Base-by-base conservation (phyloP, 2,888 invertebrate genomes). In the Callyntrura sp. region DNA sequence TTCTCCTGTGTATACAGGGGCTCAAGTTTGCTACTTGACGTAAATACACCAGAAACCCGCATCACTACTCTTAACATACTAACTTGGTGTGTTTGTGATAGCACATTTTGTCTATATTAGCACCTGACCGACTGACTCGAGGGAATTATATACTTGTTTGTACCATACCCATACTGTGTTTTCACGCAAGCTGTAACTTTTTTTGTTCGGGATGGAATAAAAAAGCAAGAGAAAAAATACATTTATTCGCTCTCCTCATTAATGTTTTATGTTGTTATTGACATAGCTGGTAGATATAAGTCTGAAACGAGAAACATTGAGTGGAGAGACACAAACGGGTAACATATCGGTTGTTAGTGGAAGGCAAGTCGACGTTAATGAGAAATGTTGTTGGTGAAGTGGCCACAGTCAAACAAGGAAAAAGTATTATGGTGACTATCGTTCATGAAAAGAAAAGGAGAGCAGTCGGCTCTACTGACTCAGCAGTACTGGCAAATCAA, bases 71-170 rank as follows among this genome's bases (percentile, higher is more conserved):
- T n/a, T n/a, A n/a, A n/a, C n/a, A n/a, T n/a, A n/a, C n/a, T n/a
- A n/a, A n/a, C n/a, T n/a, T n/a, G n/a, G n/a, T n/a, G n/a, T n/a
- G n/a, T n/a, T n/a, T 60, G 60, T 60, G 60, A 60, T 60, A 60
- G 60, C 20, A 14, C 9, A 60, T 25, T 65, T 25, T 48, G 48
- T 65, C 28, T 28, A 65, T 73, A 73, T 48, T 73, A 73, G 48
- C 73, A 73, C 73, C 73, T 73, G 73, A 73, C 73, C 23, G 48
- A 70, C 73, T 45, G 23, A 73, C 73, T 73, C 65, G 12, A 70
- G 70, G 70, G 73, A 73, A 73, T 73, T 48, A 45, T 45, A 45
- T 11, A 48, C 45, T 20, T 65, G n/a, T n/a, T n/a, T n/a, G n/a
- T n/a, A n/a, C n/a, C n/a, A n/a, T 35, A 23, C 28, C 11, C 3